These are phyloP conservation scores for Gopherus evgoodei DNA, from an alignment of 2,113 vertebrate species.

Conservation along the genomic window DNA sequence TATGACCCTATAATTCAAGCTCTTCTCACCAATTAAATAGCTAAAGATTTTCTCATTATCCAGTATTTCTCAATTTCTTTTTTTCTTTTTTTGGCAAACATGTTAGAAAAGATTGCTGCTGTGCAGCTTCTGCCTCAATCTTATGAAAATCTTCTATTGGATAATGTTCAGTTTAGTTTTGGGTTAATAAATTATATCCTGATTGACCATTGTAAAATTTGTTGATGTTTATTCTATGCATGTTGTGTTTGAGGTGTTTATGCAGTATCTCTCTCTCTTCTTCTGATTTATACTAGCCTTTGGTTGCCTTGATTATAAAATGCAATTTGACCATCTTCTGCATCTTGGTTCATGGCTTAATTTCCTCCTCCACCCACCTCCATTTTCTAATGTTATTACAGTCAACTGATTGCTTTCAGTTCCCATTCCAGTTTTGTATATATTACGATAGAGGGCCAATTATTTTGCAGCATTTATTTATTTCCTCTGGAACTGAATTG, in stretches of 20 bases:
- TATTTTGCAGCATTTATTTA: neutral
- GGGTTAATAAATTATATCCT: neutral
- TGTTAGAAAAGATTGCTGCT: neutral
- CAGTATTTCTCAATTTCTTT: neutral
- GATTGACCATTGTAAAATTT: neutral
- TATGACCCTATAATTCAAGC: neutral
- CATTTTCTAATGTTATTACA: neutral
- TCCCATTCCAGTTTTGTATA: neutral
- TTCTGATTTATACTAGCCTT: neutral
- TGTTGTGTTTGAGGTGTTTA: neutral
- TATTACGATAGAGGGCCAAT: neutral
- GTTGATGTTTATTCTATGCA: neutral
- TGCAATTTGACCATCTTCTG: neutral
- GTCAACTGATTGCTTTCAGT: neutral
- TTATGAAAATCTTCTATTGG: neutral
- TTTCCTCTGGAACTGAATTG: neutral
- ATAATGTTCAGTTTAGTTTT: neutral
- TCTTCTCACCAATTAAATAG: neutral
- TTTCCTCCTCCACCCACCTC: neutral
- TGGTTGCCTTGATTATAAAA: neutral
- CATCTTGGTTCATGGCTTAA: neutral
- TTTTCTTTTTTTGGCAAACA: neutral
- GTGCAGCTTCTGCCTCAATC: neutral
- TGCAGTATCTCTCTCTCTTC: neutral
- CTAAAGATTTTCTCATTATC: neutral